Conservation (phyloP, 92 coral and sea anemone genomes). For the Bergia puertoricense region DNA sequence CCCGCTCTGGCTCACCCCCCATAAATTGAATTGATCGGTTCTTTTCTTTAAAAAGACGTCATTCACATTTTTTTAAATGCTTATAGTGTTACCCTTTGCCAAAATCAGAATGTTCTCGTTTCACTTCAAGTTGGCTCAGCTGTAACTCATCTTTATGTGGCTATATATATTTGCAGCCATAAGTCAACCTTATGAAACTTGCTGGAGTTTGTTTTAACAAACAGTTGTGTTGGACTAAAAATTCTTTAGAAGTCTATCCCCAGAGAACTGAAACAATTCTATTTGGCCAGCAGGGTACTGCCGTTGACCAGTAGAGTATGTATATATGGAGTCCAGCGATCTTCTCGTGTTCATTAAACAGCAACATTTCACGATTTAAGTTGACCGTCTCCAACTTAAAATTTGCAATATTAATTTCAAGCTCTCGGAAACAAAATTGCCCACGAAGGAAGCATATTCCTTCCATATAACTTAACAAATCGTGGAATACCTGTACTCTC, state of each 20-base stretch:
- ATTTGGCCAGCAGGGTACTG: too few species aligned
- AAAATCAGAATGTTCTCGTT: too few species aligned
- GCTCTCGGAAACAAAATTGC: too few species aligned
- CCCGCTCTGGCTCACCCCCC: too few species aligned
- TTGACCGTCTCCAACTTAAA: not conserved
- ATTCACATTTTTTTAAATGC: too few species aligned
- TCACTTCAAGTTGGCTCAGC: too few species aligned
- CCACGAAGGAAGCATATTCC: not conserved
- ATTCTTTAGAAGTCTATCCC: not conserved
- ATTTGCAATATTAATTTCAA: not conserved
- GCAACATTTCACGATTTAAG: too few species aligned
- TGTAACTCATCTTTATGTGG: not conserved
- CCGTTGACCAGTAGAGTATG: not conserved
- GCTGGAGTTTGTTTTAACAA: not conserved
- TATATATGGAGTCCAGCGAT: not conserved
- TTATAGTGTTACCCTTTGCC: too few species aligned
- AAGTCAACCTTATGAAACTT: not conserved
- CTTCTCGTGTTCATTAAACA: not conserved
- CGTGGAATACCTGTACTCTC: too few species aligned
- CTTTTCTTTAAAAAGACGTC: too few species aligned
- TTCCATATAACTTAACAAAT: not conserved
- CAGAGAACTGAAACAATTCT: not conserved
- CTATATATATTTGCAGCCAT: not conserved
- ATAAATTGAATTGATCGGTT: too few species aligned
- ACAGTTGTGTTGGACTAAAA: not conserved